phyloP scores from a whole-genome alignment of 2,113 vertebrate species.

The Zosterops hypoxanthus region DNA sequence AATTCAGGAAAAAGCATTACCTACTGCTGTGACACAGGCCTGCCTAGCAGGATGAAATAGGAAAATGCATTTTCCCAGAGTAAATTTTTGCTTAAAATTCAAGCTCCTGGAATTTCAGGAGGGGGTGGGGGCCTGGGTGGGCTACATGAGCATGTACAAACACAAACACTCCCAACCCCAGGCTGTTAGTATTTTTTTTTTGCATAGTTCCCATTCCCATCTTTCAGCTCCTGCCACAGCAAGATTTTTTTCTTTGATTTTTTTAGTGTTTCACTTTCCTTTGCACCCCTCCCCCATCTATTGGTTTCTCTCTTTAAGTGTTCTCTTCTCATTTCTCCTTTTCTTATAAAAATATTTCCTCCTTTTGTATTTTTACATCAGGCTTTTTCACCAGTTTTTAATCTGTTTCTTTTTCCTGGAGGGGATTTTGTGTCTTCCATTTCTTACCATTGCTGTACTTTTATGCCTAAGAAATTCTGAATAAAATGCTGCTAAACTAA shows the following conservation, averaged over 20 bases:
- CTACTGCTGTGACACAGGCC: background rate
- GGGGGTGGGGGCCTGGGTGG: background rate
- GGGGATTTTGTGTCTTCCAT: background rate
- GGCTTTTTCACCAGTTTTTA: background rate
- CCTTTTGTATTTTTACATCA: background rate
- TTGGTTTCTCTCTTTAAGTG: background rate
- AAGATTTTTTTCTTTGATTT: background rate
- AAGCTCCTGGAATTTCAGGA: background rate
- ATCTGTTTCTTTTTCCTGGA: background rate
- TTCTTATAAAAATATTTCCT: background rate
- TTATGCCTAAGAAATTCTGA: background rate
- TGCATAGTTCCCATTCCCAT: background rate
- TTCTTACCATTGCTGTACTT: background rate
- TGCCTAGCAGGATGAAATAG: background rate
- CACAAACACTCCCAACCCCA: background rate
- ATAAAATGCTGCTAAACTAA: background rate
- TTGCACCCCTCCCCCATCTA: background rate
- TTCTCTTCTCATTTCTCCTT: background rate
- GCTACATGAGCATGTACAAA: background rate
- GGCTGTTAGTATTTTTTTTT: constrained; percentile 15
- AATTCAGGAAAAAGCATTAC: background rate
- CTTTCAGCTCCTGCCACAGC: background rate
- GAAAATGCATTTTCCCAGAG: constrained; percentile 3
- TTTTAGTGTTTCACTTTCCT: background rate
- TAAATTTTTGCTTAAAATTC: background rate